Evolutionary conservation across 2,888 invertebrate species (phyloP).

Genomic region (Latrodectus elegans): DNA sequence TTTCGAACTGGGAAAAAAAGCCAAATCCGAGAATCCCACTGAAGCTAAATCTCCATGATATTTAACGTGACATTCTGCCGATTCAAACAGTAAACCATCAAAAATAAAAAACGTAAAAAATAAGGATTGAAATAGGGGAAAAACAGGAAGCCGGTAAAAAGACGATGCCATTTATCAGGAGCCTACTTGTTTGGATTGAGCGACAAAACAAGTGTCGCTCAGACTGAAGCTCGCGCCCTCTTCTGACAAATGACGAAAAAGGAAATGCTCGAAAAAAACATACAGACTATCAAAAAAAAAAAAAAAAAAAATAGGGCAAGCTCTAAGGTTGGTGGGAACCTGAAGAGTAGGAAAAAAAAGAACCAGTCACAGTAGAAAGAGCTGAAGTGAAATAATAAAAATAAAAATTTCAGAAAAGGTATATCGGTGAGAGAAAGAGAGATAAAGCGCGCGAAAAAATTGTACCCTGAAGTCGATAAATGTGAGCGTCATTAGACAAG

Average conservation of each 20-base stretch:
- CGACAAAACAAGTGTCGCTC: conserved; percentile 57
- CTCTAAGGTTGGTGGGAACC: conserved; percentile 13
- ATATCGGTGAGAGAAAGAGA: background rate
- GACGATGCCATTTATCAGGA: conserved; percentile 44
- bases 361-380: conserved; percentile 1
- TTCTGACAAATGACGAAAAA: conserved; percentile 54
- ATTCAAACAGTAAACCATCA: background rate
- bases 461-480: conserved; percentile 59
- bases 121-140: background rate
- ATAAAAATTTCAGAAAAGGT: conserved; percentile 30
- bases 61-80: conserved; percentile 19
- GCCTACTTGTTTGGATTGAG: conserved; percentile 59
- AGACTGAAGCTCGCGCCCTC: conserved; percentile 15
- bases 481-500: conserved; percentile 65
- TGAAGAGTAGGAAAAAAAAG: conserved; percentile 18
- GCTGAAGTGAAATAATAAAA: conserved; percentile 32
- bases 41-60: conserved; percentile 16
- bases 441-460: conserved; percentile 55
- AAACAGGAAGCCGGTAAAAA: conserved; percentile 20
- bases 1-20: too few relatives aligned
- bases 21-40: background rate
- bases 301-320: conserved; percentile 15
- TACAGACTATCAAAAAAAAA: conserved; percentile 15
- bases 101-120: conserved; percentile 19
- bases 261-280: conserved; percentile 4